Conservation (phyloP, 2,113 vertebrate species). For the Heteronetta atricapilla region DNA sequence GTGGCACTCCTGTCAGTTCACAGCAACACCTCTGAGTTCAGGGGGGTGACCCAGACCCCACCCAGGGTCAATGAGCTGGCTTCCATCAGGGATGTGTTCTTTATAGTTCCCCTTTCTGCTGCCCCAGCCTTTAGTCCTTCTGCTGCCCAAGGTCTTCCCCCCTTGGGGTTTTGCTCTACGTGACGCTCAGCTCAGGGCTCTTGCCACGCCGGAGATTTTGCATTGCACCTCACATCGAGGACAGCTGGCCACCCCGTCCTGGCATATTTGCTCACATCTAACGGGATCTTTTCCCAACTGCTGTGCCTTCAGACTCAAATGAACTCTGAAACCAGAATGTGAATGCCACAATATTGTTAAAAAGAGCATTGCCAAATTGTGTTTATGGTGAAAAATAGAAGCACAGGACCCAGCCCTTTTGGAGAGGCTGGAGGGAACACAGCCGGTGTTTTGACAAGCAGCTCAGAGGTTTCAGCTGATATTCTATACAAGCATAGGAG, state of each 20-base stretch:
- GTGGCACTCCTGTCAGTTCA: background rate
- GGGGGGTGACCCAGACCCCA: background rate
- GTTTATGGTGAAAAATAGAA: background rate
- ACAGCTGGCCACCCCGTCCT: background rate
- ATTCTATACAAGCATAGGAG: background rate
- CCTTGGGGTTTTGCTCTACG: rapidly evolving
- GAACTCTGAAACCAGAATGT: rapidly evolving
- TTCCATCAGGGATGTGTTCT: background rate
- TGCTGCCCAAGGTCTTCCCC: background rate
- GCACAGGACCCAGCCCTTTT: background rate
- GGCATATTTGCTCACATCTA: background rate
- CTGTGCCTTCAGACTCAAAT: background rate
- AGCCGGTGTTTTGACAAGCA: background rate
- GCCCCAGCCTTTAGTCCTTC: background rate
- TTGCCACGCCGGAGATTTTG: background rate
- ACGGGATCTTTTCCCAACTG: background rate
- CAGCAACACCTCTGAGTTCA: background rate
- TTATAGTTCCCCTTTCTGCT: background rate
- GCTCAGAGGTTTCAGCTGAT: background rate
- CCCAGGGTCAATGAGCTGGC: background rate
- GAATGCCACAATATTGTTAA: background rate
- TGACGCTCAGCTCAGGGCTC: background rate
- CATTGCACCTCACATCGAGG: background rate
- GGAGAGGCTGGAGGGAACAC: background rate
- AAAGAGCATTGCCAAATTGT: background rate